Evolutionary conservation across 2,113 vertebrate species (phyloP).

Genomic region (Fulica atra): DNA sequence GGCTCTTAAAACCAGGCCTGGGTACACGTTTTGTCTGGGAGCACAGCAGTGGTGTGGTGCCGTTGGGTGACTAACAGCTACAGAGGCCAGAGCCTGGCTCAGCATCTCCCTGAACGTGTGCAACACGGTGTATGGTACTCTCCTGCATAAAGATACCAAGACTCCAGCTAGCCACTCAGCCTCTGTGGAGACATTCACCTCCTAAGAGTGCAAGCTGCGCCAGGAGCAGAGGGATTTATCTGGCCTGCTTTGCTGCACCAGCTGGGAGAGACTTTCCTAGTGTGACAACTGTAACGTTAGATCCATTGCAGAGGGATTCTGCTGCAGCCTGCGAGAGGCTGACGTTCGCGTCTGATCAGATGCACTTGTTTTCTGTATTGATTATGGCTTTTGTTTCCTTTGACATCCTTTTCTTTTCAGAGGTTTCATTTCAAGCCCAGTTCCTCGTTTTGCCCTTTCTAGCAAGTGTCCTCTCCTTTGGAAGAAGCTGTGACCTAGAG

Average conservation of each 20-base stretch:
- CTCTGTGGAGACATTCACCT: not conserved
- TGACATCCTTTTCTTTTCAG: slow-evolving; percentile 18
- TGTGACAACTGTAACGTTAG: not conserved
- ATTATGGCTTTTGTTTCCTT: slow-evolving; percentile 67
- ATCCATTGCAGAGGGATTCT: not conserved
- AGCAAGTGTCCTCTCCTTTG: slow-evolving; percentile 46
- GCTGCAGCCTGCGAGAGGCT: slow-evolving; percentile 15
- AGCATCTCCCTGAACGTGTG: not conserved
- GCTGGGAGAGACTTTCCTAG: slow-evolving; percentile 42
- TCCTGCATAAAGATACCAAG: not conserved
- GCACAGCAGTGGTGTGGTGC: not conserved
- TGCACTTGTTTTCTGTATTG: slow-evolving; percentile 68
- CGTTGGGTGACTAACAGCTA: not conserved
- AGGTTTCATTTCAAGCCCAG: slow-evolving; percentile 56
- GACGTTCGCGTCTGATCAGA: slow-evolving; percentile 1
- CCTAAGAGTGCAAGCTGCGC: not conserved
- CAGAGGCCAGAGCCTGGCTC: slow-evolving; percentile 18
- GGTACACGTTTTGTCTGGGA: not conserved
- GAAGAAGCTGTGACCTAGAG: slow-evolving; percentile 22
- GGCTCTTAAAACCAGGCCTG: not conserved
- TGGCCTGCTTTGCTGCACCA: slow-evolving; percentile 13
- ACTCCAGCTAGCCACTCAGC: not conserved
- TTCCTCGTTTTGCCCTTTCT: slow-evolving; percentile 25
- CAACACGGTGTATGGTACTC: slow-evolving; percentile 9
- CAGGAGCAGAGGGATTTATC: slow-evolving; percentile 31